A percentile compares a stretch with the other conserved stretches of the same genome.
Evolutionary conservation across 2,797 vertebrate species (phyloP).

Genomic region (Enteromius mattozi): DNA sequence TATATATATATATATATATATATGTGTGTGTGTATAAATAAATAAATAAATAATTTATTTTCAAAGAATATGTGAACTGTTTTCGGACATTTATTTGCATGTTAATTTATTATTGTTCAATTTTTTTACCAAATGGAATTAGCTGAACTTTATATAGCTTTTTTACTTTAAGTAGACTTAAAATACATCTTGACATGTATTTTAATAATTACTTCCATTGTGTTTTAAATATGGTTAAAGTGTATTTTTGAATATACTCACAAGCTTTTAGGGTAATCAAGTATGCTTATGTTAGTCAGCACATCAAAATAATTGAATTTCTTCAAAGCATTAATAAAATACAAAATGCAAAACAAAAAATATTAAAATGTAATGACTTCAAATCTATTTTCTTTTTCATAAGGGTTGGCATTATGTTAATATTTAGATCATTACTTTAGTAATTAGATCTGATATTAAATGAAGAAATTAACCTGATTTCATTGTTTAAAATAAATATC

Average conservation of each 20-base stretch:
- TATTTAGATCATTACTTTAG: neutral
- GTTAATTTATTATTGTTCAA: no score
- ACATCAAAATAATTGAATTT: neutral
- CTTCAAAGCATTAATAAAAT: neutral
- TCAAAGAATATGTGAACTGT: neutral
- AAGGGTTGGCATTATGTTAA: neutral
- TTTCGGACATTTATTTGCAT: neutral
- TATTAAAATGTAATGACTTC: neutral
- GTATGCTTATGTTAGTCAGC: neutral
- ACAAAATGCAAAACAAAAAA: neutral
- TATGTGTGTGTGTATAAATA: no score
- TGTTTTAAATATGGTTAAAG: neutral
- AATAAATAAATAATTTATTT: neutral
- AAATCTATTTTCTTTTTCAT: neutral
- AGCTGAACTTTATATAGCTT: neutral
- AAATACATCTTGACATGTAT: neutral
- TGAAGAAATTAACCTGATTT: neutral
- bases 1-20: no score
- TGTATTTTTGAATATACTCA: no score
- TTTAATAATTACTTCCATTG: neutral
- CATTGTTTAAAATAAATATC: neutral
- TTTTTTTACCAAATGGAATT: neutral
- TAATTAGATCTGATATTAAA: neutral
- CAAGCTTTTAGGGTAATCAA: neutral
- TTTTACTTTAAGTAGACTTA: neutral